A percentile compares a stretch with the other conserved stretches of the same genome.
Evolutionary conservation across 2,113 vertebrate genomes (phyloP).

Genomic region (Trochalopteron elliotii): DNA sequence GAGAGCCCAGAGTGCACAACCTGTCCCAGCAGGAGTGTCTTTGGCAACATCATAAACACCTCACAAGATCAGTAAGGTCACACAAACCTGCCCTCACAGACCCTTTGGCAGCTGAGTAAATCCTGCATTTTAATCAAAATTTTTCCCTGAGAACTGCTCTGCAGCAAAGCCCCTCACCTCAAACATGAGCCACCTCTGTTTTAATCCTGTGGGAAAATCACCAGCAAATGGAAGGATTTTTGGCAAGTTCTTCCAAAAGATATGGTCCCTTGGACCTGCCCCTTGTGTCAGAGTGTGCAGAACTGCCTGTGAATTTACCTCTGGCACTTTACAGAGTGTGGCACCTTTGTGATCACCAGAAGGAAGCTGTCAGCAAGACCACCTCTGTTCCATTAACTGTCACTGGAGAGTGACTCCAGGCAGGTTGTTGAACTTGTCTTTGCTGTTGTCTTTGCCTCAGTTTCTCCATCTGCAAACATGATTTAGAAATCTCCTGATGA

Average conservation of each 20-base stretch:
- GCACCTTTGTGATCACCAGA: not conserved
- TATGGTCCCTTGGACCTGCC: not conserved
- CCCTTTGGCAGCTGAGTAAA: not conserved
- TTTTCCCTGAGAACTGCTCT: not conserved
- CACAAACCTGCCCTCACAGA: not conserved
- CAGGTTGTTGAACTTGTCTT: not conserved
- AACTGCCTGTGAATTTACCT: not conserved
- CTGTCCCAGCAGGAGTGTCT: not conserved
- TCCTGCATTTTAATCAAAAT: not conserved
- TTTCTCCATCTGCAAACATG: slow-evolving; percentile 39
- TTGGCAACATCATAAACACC: not conserved
- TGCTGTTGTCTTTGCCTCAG: slow-evolving; percentile 10
- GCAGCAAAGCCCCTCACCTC: not conserved
- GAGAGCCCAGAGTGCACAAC: not conserved
- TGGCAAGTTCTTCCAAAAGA: not conserved
- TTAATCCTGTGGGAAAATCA: not conserved
- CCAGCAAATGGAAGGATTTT: not conserved
- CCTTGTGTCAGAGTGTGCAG: not conserved
- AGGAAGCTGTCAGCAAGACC: not conserved
- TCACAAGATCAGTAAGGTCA: not conserved
- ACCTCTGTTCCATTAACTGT: not conserved
- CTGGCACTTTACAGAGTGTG: not conserved
- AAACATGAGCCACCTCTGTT: rapidly evolving
- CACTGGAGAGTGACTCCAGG: not conserved
- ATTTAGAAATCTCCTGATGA: slow-evolving; percentile 36